Evolutionary conservation across 2,113 vertebrate species (phyloP).

Genomic region (Campylomormyrus numenius): DNA sequence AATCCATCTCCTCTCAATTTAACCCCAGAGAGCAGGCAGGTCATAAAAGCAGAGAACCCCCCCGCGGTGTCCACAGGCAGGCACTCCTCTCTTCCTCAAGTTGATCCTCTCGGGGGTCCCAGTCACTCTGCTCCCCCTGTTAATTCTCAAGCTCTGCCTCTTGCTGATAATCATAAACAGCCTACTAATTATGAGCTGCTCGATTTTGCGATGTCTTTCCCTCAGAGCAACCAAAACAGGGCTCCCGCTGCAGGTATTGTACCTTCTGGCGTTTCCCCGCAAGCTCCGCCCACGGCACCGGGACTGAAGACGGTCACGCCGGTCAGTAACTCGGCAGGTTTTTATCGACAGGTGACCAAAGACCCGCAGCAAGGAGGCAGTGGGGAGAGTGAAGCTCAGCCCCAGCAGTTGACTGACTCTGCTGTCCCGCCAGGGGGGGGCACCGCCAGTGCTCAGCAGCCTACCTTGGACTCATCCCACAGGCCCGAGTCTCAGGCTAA

Average conservation of each 20-base stretch:
- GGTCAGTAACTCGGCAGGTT: slow-evolving; percentile 61
- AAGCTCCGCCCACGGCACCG: slow-evolving; percentile 38
- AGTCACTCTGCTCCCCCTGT: slow-evolving; percentile 40
- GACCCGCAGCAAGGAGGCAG: slow-evolving; percentile 60
- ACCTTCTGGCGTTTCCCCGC: slow-evolving; percentile 38
- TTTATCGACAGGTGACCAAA: slow-evolving; percentile 90
- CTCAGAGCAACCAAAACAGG: slow-evolving; percentile 53
- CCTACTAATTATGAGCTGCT: slow-evolving; percentile 65
- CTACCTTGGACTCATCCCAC: slow-evolving; percentile 24
- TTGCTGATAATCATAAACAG: slow-evolving; percentile 50
- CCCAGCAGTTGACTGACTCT: slow-evolving; percentile 37
- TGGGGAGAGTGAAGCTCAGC: slow-evolving; percentile 43
- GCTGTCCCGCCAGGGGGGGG: neutral
- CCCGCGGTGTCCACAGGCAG: slow-evolving; percentile 44
- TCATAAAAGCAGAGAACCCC: slow-evolving; percentile 38
- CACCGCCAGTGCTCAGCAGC: slow-evolving; percentile 23
- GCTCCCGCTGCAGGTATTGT: slow-evolving; percentile 34
- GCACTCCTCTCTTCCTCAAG: slow-evolving; percentile 43
- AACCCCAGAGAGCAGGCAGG: slow-evolving; percentile 56
- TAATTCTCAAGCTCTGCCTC: slow-evolving; percentile 46
- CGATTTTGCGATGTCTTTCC: slow-evolving; percentile 71
- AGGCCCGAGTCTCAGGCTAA: slow-evolving; percentile 29
- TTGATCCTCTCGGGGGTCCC: slow-evolving; percentile 45
- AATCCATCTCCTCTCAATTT: slow-evolving; percentile 62
- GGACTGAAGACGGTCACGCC: slow-evolving; percentile 28